Percentiles rank a stretch among this genome's conserved stretches.
Conservation (phyloP, 2,797 vertebrate genomes). For the Schizopygopsis pylzovi region DNA sequence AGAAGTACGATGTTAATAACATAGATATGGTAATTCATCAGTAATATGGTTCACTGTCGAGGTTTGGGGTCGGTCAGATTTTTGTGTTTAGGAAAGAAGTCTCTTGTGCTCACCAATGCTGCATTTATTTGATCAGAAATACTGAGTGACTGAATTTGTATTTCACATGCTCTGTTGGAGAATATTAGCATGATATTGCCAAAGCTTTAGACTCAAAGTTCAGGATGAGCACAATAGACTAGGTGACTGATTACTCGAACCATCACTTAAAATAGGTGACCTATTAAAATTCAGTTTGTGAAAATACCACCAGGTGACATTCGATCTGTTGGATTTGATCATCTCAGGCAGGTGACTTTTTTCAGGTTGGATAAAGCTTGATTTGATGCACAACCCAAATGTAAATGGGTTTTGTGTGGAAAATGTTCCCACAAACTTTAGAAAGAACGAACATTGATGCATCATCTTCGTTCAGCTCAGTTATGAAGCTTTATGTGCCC, state of each 20-base stretch:
- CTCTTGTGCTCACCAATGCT: background rate
- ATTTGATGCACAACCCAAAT: background rate
- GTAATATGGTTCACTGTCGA: background rate
- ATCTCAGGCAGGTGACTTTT: background rate
- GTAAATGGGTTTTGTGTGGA: background rate
- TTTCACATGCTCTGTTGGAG: background rate
- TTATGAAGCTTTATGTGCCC: background rate
- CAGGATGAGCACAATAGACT: slow-evolving; percentile 19
- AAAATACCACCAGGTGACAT: slow-evolving; percentile 3
- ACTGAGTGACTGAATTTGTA: background rate
- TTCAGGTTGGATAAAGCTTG: background rate
- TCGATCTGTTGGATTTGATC: background rate
- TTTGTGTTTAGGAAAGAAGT: background rate
- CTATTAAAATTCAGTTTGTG: slow-evolving; percentile 17
- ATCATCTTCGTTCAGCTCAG: background rate
- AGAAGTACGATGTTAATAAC: background rate
- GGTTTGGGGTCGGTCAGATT: background rate
- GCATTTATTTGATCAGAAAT: background rate
- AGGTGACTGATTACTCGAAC: slow-evolving; percentile 21
- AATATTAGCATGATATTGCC: background rate
- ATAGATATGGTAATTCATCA: background rate
- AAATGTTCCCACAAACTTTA: background rate
- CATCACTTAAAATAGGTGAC: slow-evolving; percentile 11
- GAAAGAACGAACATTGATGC: background rate
- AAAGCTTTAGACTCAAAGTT: slow-evolving; percentile 23